phyloP scores from a whole-genome alignment of 2,888 invertebrate species.

The Dryobota labecula region DNA sequence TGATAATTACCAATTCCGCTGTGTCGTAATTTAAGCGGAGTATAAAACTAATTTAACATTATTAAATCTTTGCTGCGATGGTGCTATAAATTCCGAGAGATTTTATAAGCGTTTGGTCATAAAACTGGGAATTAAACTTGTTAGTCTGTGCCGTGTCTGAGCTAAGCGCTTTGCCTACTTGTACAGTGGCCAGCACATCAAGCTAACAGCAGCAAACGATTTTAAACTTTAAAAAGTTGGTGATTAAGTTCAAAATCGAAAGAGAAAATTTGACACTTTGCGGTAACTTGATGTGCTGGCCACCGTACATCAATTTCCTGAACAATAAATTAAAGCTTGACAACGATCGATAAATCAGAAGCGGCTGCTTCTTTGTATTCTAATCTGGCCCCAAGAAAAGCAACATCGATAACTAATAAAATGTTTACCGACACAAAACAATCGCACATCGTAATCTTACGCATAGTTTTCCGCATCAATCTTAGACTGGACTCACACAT shows the following conservation, averaged over 20 bases:
- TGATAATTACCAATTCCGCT: conserved; percentile 52
- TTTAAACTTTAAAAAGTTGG: too few relatives aligned
- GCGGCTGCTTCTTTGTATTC: conserved; percentile 22
- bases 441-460: conserved; percentile 17
- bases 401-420: conserved; percentile 12
- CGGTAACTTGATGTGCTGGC: too few relatives aligned
- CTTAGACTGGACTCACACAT: too few relatives aligned
- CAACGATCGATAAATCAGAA: conserved; percentile 17
- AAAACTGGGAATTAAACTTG: conserved; percentile 48
- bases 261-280: too few relatives aligned
- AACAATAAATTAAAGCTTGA: conserved; percentile 6
- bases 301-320: conserved; percentile 20
- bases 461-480: conserved; percentile 2
- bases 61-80: conserved; percentile 29
- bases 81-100: conserved; percentile 40
- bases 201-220: too few relatives aligned
- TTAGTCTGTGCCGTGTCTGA: conserved; percentile 15
- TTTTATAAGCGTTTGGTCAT: conserved; percentile 36
- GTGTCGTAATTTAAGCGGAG: conserved; percentile 37
- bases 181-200: too few relatives aligned
- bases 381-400: background rate
- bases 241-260: too few relatives aligned
- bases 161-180: conserved; percentile 9
- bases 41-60: conserved; percentile 45
- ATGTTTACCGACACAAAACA: conserved; percentile 16